Conservation (phyloP, 2,797 vertebrate genomes). For the Aldrovandia affinis region DNA sequence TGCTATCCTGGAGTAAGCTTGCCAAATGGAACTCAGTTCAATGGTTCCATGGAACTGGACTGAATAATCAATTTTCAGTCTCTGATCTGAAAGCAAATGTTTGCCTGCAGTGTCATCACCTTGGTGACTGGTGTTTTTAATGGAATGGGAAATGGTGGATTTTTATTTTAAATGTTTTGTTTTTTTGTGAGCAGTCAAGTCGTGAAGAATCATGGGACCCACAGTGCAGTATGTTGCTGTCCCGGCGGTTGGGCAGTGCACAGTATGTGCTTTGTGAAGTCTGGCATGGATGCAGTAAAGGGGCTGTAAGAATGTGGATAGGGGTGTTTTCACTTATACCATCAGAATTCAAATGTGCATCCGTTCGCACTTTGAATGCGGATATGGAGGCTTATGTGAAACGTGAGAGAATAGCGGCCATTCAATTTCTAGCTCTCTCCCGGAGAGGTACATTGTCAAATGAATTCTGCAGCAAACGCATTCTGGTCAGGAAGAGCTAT, state of each 20-base stretch:
- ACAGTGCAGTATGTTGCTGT: background rate
- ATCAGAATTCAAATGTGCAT: background rate
- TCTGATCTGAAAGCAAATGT: conserved; percentile 26
- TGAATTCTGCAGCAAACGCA: conserved; percentile 4
- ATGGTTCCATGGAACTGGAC: conserved; percentile 30
- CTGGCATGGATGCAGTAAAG: background rate
- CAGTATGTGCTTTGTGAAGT: conserved; percentile 18
- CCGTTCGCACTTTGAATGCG: background rate
- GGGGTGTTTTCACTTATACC: background rate
- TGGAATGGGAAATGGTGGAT: background rate
- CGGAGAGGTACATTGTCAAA: conserved; percentile 1
- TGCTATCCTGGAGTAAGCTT: background rate
- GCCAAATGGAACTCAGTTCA: conserved; percentile 19
- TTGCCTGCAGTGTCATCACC: background rate
- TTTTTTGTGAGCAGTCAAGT: background rate
- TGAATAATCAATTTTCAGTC: conserved; percentile 45
- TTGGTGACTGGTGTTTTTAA: conserved; percentile 14
- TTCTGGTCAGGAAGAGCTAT: background rate
- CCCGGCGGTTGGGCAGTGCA: conserved; percentile 7
- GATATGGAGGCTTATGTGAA: background rate
- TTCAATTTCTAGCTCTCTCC: background rate
- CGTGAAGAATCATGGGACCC: conserved; percentile 5
- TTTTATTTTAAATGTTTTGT: background rate
- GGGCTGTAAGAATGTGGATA: conserved; percentile 7
- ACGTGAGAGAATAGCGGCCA: background rate